Evolutionary conservation across 2,797 vertebrate species (phyloP).

Genomic region (Onychomys torridus): DNA sequence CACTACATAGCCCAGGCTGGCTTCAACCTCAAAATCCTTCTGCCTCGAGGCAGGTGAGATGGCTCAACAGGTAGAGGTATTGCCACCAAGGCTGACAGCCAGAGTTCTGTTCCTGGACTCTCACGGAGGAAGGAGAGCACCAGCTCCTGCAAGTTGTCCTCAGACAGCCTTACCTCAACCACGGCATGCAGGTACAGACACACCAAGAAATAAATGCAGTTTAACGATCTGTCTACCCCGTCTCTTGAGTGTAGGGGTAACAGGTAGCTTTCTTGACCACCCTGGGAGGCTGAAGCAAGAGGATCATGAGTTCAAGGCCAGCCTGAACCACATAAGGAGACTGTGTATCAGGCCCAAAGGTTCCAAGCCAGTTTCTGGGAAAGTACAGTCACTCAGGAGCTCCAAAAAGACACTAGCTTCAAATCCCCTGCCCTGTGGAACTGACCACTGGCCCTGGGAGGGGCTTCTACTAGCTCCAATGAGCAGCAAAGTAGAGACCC

Average conservation of each 20-base stretch:
- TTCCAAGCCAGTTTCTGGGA: background rate
- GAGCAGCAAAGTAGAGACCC: background rate
- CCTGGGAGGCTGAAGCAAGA: background rate
- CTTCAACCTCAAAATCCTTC: background rate
- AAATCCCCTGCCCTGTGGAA: background rate
- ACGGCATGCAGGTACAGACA: background rate
- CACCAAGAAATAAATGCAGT: background rate
- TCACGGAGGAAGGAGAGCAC: background rate
- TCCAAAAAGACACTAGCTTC: background rate
- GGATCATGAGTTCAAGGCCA: background rate
- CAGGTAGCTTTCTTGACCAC: background rate
- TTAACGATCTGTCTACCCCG: background rate
- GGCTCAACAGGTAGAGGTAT: background rate
- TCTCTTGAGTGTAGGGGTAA: background rate
- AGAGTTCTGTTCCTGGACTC: background rate
- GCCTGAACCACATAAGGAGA: background rate
- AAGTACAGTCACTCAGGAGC: background rate
- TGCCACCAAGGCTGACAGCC: background rate
- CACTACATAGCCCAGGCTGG: background rate
- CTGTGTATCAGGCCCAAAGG: background rate
- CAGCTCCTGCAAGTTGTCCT: too few relatives aligned
- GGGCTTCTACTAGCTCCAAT: background rate
- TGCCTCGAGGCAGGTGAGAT: background rate
- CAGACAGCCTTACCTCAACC: background rate
- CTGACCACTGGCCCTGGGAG: too few relatives aligned